Evolutionary conservation across 2,888 invertebrate genomes (phyloP).

Genomic region (Eupsilia transversa): DNA sequence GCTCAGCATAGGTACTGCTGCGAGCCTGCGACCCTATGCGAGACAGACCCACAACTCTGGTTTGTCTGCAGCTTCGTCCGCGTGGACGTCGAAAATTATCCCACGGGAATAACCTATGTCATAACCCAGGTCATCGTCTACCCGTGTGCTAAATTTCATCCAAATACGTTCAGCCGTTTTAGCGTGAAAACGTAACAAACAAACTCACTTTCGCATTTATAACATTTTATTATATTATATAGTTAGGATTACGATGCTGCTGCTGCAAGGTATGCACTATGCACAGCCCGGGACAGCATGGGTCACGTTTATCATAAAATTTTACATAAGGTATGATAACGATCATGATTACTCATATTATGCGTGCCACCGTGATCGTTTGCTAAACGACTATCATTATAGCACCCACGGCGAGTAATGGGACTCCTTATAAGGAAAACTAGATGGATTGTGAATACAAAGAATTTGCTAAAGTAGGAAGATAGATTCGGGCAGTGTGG

Average conservation of each 20-base stretch:
- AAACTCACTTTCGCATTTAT: too few relatives aligned
- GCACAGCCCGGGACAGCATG: not conserved
- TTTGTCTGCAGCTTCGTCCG: too few relatives aligned
- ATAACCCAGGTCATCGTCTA: too few relatives aligned
- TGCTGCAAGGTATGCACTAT: not conserved
- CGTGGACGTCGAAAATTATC: too few relatives aligned
- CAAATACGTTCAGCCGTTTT: too few relatives aligned
- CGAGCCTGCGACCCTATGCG: too few relatives aligned
- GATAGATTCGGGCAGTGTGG: not conserved
- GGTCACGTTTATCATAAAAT: conserved; percentile 7
- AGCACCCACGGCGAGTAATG: conserved; percentile 10
- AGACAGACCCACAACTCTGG: too few relatives aligned
- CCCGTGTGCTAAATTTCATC: too few relatives aligned
- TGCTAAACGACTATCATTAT: not conserved
- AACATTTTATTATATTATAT: too few relatives aligned
- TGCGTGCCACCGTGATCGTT: not conserved
- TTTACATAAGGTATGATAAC: conserved; percentile 24
- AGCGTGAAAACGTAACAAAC: too few relatives aligned
- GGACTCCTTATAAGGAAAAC: not conserved
- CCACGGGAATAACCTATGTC: too few relatives aligned
- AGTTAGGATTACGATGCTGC: conserved; percentile 1
- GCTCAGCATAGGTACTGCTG: too few relatives aligned
- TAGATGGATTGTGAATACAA: conserved; percentile 1
- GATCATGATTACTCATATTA: conserved; percentile 1
- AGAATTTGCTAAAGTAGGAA: not conserved